Evolutionary conservation across 2,888 invertebrate species (phyloP).

Genomic region (Gisinianus flammeolus): DNA sequence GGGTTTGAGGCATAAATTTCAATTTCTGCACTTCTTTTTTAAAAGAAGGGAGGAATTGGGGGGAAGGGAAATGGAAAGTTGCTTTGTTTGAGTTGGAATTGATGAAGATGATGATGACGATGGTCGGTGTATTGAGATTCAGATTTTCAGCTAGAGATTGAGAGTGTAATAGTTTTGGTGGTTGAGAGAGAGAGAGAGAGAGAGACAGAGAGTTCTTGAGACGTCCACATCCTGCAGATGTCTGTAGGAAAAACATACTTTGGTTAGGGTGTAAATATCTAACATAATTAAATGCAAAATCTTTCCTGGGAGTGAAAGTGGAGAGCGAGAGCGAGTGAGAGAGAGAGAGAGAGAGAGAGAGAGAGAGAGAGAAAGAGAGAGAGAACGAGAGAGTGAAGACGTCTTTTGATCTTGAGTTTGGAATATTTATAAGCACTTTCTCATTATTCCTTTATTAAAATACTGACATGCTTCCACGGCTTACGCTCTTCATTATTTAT

Average conservation of each 20-base stretch:
- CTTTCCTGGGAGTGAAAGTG: not conserved
- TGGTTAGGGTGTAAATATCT: conserved; percentile 27
- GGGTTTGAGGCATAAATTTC: not conserved
- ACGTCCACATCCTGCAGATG: no score
- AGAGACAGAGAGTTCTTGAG: conserved; percentile 2
- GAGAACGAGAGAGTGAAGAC: conserved; percentile 5
- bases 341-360: conserved; percentile 1
- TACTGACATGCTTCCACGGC: conserved; percentile 37
- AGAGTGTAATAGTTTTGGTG: no score
- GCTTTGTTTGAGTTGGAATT: not conserved
- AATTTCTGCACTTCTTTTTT: not conserved
- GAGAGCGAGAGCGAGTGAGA: not conserved
- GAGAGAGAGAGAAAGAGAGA: not conserved
- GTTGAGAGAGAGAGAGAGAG: conserved; percentile 1
- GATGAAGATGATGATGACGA: not conserved
- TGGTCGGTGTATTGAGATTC: not conserved
- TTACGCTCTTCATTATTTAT: conserved; percentile 38
- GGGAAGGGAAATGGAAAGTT: not conserved
- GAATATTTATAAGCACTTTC: conserved; percentile 41
- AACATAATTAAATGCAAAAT: conserved; percentile 41
- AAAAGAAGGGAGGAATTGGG: not conserved
- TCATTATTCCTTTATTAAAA: conserved; percentile 36
- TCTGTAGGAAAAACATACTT: conserved; percentile 12
- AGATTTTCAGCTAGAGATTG: no score
- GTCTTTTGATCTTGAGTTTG: conserved; percentile 33